Evolutionary conservation across 2,888 invertebrate species (phyloP).

Genomic region (Leptura quadrifasciata): DNA sequence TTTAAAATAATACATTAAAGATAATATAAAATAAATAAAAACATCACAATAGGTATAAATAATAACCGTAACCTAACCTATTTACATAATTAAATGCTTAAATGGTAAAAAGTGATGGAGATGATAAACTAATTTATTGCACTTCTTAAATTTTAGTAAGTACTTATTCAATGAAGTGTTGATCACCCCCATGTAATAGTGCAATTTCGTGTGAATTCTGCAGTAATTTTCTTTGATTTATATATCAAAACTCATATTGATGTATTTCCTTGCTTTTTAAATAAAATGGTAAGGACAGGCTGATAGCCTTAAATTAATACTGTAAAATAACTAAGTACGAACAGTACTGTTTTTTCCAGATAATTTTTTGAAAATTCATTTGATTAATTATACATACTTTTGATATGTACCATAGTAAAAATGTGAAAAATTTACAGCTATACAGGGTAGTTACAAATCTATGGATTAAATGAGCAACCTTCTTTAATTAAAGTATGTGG

Average conservation of each 20-base stretch:
- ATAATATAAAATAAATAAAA: conserved; percentile 33
- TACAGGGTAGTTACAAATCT: no score
- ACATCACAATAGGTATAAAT: conserved; percentile 30
- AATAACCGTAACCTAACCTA: conserved; percentile 34
- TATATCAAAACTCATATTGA: not conserved
- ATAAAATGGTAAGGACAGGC: not conserved
- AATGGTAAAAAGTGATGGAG: conserved; percentile 18
- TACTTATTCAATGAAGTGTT: conserved; percentile 19
- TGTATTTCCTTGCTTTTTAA: not conserved
- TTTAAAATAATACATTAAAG: conserved; percentile 8
- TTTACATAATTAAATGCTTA: conserved; percentile 25
- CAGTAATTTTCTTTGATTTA: conserved; percentile 19
- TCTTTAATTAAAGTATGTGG: no score
- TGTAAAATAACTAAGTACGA: no score
- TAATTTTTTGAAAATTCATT: no score
- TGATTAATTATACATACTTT: no score
- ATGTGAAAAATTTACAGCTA: no score
- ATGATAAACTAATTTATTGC: conserved; percentile 37
- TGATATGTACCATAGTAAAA: no score
- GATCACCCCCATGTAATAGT: conserved; percentile 32
- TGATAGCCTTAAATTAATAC: not conserved
- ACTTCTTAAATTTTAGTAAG: conserved; percentile 12
- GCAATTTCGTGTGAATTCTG: conserved; percentile 18
- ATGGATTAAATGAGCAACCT: no score
- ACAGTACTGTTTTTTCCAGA: no score